Evolutionary conservation across 2,888 invertebrate genomes (phyloP).

Genomic region (Agrochola lota): DNA sequence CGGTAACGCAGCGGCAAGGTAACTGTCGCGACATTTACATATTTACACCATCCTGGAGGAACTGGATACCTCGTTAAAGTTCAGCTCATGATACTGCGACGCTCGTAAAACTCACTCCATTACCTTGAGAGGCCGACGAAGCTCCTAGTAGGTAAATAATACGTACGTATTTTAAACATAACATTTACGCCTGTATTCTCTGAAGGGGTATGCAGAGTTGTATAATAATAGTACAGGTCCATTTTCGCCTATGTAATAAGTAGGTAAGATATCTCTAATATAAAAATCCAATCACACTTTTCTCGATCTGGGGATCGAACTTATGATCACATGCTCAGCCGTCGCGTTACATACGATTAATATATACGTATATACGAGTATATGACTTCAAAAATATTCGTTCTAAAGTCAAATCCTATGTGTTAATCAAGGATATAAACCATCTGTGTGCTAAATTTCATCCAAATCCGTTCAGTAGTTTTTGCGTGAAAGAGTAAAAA

Average conservation of each 20-base stretch:
- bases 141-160: slow-evolving; percentile 16
- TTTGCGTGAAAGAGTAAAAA: no score
- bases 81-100: slow-evolving; percentile 52
- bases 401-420: background rate
- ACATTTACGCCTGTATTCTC: background rate
- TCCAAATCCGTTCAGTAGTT: no score
- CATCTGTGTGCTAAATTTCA: no score
- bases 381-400: background rate
- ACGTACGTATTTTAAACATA: background rate
- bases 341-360: no score
- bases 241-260: no score
- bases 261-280: background rate
- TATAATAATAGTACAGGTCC: no score
- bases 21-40: slow-evolving; percentile 56
- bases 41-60: slow-evolving; percentile 52
- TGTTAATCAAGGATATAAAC: no score
- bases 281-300: background rate
- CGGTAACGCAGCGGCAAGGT: slow-evolving; percentile 19
- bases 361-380: no score
- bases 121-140: slow-evolving; percentile 20
- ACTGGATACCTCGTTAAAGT: slow-evolving; percentile 62
- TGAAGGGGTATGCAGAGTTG: background rate
- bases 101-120: slow-evolving; percentile 55
- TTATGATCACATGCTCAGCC: background rate
- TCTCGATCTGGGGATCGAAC: background rate